A percentile compares a stretch with the other conserved stretches of the same genome.
These are phyloP conservation scores for Rhinogobius similis DNA, from an alignment of 2,113 vertebrate species.

Conservation along the genomic window DNA sequence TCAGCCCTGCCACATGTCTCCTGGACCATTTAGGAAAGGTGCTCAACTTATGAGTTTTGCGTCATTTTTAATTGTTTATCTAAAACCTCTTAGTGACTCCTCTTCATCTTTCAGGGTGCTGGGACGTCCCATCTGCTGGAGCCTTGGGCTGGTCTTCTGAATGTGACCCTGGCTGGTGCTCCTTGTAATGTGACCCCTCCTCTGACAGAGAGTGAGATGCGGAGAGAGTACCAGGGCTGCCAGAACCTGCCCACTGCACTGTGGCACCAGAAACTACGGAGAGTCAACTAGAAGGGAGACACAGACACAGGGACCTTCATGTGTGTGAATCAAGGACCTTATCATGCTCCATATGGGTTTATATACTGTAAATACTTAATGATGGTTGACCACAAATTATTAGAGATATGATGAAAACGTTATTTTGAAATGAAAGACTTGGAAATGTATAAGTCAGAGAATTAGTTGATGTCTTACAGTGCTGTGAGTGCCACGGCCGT, in stretches of 20 bases:
- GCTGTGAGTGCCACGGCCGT: too few relatives aligned
- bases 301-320: constrained; percentile 2
- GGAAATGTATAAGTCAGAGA: too few relatives aligned
- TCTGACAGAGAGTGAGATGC: constrained; percentile 77
- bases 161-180: constrained; percentile 79
- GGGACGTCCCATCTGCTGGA: constrained; percentile 58
- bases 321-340: constrained; percentile 18
- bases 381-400: not conserved
- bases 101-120: constrained; percentile 42
- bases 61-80: not conserved
- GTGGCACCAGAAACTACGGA: constrained; percentile 76
- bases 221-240: constrained; percentile 81
- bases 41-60: not conserved
- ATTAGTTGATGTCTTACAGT: too few relatives aligned
- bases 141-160: constrained; percentile 66
- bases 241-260: constrained; percentile 84
- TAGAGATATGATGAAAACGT: not conserved
- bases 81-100: not conserved
- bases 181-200: constrained; percentile 80
- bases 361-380: not conserved
- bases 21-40: constrained; percentile 77
- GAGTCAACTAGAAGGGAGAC: constrained; percentile 46
- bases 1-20: constrained; percentile 71
- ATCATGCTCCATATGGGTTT: not conserved
- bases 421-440: not conserved